Evolutionary conservation across 1,140 invertebrate species (phyloP).

Genomic region (Goniozus legneri): DNA sequence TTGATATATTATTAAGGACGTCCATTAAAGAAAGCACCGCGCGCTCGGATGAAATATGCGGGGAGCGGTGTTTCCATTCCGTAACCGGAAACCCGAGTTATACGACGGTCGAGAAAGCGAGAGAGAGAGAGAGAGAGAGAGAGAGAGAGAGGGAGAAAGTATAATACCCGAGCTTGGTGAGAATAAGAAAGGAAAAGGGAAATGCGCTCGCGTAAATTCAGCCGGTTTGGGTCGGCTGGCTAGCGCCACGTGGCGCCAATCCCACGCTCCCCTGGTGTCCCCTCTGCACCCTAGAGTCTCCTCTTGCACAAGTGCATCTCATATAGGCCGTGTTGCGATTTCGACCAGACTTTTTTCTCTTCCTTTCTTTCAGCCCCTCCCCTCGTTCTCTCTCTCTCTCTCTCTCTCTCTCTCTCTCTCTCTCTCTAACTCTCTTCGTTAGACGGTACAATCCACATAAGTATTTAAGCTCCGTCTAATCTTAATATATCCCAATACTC

Average conservation of each 20-base stretch:
- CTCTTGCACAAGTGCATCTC: conserved; percentile 33
- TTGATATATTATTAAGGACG: conserved; percentile 50
- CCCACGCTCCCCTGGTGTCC: conserved; percentile 34
- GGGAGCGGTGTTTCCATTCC: conserved; percentile 17
- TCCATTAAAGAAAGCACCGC: conserved; percentile 42
- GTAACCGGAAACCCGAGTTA: conserved; percentile 17
- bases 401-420: background rate
- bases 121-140: conserved; percentile 12
- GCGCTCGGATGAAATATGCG: conserved; percentile 39
- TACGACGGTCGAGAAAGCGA: conserved; percentile 16
- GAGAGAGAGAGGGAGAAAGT: conserved; percentile 6
- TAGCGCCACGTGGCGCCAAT: conserved; percentile 37
- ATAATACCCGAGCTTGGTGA: background rate
- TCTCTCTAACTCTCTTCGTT: no score
- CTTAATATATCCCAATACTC: no score
- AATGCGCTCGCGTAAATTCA: conserved; percentile 34
- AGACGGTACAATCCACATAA: no score
- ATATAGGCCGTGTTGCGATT: no score
- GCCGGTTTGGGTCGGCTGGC: conserved; percentile 21
- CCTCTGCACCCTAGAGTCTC: no score
- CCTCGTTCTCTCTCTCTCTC: background rate
- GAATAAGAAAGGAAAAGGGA: conserved; percentile 24
- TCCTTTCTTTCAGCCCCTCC: no score
- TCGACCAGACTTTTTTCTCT: no score
- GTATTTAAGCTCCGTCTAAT: no score